Conservation (phyloP, 2,888 invertebrate species). For the Thymelicus lineola region DNA sequence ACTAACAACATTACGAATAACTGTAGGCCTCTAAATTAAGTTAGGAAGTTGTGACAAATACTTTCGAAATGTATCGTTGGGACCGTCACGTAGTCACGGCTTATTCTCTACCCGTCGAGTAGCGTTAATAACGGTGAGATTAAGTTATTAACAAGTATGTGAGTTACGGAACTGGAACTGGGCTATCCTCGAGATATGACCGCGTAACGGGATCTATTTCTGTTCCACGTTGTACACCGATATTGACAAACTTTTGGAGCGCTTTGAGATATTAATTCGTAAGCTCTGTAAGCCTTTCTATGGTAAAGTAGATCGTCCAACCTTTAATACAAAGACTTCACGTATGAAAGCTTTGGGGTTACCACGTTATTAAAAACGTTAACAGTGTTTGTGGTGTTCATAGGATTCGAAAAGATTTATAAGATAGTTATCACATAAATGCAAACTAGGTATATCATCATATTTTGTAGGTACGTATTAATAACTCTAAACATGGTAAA, state of each 20-base stretch:
- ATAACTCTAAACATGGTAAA: too few species aligned
- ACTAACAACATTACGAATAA: conserved; percentile 16
- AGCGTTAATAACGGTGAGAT: conserved; percentile 18
- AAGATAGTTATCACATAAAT: too few species aligned
- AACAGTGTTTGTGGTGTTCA: too few species aligned
- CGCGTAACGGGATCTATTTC: conserved; percentile 9
- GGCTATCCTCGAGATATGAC: neutral
- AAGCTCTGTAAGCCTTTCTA: neutral
- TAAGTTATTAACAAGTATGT: conserved; percentile 21
- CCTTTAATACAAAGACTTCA: conserved; percentile 11
- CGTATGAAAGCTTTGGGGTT: neutral
- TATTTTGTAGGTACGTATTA: too few species aligned
- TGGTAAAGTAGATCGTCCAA: neutral
- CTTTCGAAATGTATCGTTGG: conserved; percentile 12
- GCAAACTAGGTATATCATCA: too few species aligned
- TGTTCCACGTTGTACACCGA: neutral
- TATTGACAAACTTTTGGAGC: conserved; percentile 12
- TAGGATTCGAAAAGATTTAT: too few species aligned
- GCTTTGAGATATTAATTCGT: conserved; percentile 10
- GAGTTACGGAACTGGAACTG: conserved; percentile 17
- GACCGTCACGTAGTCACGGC: conserved; percentile 7
- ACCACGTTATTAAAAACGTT: neutral
- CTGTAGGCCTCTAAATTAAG: conserved; percentile 16
- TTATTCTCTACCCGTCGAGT: conserved; percentile 1
- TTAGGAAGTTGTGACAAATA: conserved; percentile 24